Evolutionary conservation across 2,797 vertebrate species (phyloP).

Genomic region (Chelidonichthys spinosus): DNA sequence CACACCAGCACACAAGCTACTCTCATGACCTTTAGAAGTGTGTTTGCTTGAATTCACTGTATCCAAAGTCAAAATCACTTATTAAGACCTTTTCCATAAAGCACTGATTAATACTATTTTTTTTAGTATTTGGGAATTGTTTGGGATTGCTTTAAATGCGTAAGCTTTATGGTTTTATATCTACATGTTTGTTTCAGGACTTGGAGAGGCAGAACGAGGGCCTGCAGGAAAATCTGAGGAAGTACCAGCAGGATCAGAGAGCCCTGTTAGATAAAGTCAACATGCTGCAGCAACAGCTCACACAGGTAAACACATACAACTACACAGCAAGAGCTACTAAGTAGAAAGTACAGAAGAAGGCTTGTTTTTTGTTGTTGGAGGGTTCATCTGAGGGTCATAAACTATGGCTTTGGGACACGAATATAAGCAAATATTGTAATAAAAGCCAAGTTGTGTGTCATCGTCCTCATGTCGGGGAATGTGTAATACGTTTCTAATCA

Average conservation of each 20-base stretch:
- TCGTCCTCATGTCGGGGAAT: neutral
- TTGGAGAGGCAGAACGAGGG: conserved; percentile 92
- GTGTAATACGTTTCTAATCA: conserved; percentile 1
- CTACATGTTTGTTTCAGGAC: conserved; percentile 80
- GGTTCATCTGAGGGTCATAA: neutral
- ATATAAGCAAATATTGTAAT: neutral
- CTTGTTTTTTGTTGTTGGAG: neutral
- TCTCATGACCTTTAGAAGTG: neutral
- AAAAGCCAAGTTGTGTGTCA: neutral
- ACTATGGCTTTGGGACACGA: neutral
- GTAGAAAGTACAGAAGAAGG: neutral
- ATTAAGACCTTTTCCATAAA: neutral
- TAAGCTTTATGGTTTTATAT: neutral
- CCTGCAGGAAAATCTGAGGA: conserved; percentile 89
- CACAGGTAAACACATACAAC: conserved; percentile 84
- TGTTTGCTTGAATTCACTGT: neutral
- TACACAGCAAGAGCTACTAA: neutral
- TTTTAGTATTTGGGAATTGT: neutral
- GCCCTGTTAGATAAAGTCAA: conserved; percentile 90
- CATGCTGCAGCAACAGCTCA: conserved; percentile 90
- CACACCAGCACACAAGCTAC: neutral
- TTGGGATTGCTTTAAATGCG: neutral
- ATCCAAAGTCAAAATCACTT: neutral
- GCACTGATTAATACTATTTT: neutral
- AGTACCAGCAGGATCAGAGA: conserved; percentile 91